A percentile compares a stretch with the other conserved stretches of the same genome.
Evolutionary conservation across 2,797 vertebrate genomes (phyloP).

Genomic region (Perodicticus potto): DNA sequence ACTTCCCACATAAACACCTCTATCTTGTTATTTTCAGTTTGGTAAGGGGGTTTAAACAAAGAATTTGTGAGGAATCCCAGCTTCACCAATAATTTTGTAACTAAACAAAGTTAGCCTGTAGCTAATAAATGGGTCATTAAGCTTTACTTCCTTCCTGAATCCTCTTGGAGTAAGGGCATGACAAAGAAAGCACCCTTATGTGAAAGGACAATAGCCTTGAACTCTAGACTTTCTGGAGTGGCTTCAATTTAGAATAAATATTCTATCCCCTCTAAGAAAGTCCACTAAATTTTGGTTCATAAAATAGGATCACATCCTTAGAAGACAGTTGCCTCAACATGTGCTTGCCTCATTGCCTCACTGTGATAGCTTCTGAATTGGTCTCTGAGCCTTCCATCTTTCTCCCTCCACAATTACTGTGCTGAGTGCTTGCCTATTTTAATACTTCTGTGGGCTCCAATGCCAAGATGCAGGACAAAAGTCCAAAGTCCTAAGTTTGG

Average conservation of each 20-base stretch:
- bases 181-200: neutral
- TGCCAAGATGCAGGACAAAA: neutral
- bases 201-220: neutral
- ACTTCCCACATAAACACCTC: neutral
- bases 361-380: neutral
- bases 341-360: neutral
- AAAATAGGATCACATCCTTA: neutral
- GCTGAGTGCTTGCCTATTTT: neutral
- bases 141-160: neutral
- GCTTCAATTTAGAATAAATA: constrained; percentile 14
- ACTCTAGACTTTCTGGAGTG: neutral
- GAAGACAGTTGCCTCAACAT: neutral
- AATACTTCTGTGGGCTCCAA: neutral
- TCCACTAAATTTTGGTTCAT: neutral
- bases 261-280: neutral
- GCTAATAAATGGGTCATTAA: neutral
- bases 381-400: neutral
- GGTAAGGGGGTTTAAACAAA: neutral
- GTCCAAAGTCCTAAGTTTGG: neutral
- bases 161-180: neutral
- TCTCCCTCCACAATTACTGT: neutral
- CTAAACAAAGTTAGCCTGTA: neutral
- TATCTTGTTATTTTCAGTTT: neutral
- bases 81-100: neutral
- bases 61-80: neutral